A percentile compares a stretch with the other conserved stretches of the same genome.
Evolutionary conservation across 2,797 vertebrate species (phyloP).

Genomic region (Catamblyrhynchus diadema): DNA sequence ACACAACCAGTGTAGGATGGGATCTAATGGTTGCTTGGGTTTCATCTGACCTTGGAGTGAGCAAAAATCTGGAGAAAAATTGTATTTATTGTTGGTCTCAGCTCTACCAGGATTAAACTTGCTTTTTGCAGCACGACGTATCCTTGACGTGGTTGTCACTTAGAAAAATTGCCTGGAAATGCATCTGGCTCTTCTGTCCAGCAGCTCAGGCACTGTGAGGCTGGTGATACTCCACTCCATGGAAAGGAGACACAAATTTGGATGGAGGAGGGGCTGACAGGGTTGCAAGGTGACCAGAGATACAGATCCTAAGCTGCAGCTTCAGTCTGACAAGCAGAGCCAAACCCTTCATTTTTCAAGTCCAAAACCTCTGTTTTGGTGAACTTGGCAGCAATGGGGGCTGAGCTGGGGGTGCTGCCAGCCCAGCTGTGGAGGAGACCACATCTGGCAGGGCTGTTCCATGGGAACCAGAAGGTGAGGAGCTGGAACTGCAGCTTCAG

Average conservation of each 20-base stretch:
- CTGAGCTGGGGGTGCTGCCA: background rate
- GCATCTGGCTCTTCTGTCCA: background rate
- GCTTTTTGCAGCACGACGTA: background rate
- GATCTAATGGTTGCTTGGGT: background rate
- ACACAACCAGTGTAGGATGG: background rate
- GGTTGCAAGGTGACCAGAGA: background rate
- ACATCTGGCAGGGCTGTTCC: background rate
- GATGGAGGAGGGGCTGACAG: background rate
- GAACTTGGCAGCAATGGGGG: background rate
- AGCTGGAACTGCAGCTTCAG: background rate
- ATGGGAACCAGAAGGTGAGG: background rate
- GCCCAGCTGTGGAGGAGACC: background rate
- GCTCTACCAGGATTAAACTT: background rate
- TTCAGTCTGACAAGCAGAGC: background rate
- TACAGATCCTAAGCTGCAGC: background rate
- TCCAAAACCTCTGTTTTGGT: background rate
- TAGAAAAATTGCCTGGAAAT: background rate
- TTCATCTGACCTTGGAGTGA: background rate
- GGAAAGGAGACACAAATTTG: background rate
- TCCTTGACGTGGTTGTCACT: accelerated
- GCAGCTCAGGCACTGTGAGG: background rate
- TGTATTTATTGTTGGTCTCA: background rate
- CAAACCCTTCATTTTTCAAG: background rate
- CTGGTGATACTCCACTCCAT: background rate
- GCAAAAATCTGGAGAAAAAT: background rate